Conservation (phyloP, 2,113 vertebrate genomes). For the Catharus fuscescens region DNA sequence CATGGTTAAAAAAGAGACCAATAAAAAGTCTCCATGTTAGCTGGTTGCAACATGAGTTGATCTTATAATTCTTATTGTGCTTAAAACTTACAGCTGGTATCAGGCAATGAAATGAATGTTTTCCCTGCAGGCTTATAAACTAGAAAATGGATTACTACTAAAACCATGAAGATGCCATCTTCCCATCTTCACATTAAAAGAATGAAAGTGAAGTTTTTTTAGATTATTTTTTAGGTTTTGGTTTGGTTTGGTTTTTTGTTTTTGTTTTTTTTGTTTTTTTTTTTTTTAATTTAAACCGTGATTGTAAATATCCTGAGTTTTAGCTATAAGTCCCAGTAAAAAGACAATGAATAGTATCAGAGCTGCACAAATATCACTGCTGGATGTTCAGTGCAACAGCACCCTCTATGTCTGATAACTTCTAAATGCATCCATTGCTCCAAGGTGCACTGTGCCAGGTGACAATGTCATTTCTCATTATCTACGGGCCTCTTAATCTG, state of each 20-base stretch:
- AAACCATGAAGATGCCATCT: background rate
- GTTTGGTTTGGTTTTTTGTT: background rate
- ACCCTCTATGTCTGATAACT: conserved; percentile 8
- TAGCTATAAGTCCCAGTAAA: background rate
- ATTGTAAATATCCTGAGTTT: background rate
- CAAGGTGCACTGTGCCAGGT: background rate
- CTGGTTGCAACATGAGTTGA: background rate
- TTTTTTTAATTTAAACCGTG: background rate
- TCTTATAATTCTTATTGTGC: background rate
- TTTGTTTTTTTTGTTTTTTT: background rate
- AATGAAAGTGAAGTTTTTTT: background rate
- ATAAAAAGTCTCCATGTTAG: background rate
- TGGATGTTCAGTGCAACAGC: conserved; percentile 41
- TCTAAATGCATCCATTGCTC: background rate
- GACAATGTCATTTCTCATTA: background rate
- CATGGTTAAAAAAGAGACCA: background rate
- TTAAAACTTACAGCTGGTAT: background rate
- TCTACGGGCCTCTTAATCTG: background rate
- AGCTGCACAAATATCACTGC: rapidly evolving
- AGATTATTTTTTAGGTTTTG: background rate
- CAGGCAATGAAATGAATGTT: background rate
- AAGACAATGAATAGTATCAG: background rate
- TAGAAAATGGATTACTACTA: background rate
- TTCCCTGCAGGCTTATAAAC: background rate
- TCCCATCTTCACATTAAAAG: background rate